Base-by-base conservation (phyloP, 2,797 vertebrate species). In the Thaleichthys pacificus region DNA sequence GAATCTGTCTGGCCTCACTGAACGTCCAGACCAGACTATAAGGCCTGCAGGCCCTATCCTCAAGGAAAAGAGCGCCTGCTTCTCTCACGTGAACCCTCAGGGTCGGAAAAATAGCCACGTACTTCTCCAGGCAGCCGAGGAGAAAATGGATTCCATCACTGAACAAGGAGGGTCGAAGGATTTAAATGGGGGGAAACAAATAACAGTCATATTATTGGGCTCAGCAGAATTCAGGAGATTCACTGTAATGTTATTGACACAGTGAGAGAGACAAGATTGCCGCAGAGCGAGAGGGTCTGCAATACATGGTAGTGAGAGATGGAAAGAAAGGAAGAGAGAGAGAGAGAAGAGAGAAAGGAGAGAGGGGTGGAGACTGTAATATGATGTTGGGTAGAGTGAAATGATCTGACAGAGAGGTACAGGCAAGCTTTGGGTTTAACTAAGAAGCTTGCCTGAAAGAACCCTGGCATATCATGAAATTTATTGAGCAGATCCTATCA, bases 91-190 rank as follows among this genome's bases (percentile, higher is more conserved):
- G 30, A 26, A 35, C 68, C 42, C 42, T 6, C n/a, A 61, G 19
- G 35, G 15, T 32, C 9, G 15, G 9, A 28, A 35, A 60, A 32
- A 35, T 1, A 8, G 15, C 56, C 56, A 66, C 51, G 30, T 28
- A 22, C 5, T 47, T 56, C 54, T 70, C 42, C 24, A 69, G 68
- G 32, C 70, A 71, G 68, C 72, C 42, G 56, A 73, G 28, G 32
- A 38, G 70, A 66, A 72, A 80, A 74, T 76, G 58, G 49, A 65
- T 77, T 76, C 71, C 58, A 80, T 77, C 67, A 77, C 38, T 57
- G 47, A 69, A 70, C 51, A 61, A 61, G 35, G 58, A 72, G 69
- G 63, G 68, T 38, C 30, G 54, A 76, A 68, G 74, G 57, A 80
- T 66, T 66, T 63, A 60, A 77, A 71, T 66, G 12, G 62, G 66